Evolutionary conservation across 2,888 invertebrate species (phyloP).

Genomic region (Morinoia aosen): DNA sequence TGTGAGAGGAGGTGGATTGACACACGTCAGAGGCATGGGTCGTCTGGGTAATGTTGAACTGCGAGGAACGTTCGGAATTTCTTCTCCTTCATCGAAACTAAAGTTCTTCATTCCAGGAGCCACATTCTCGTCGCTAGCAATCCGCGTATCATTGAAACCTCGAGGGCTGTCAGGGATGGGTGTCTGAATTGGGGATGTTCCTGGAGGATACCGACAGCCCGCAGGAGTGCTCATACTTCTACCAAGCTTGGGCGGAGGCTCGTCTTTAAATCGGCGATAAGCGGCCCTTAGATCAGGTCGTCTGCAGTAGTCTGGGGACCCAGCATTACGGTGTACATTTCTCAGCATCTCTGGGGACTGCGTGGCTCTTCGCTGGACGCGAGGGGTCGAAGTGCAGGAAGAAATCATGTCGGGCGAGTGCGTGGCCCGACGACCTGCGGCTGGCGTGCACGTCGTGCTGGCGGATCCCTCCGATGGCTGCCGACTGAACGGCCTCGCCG

Average conservation of each 20-base stretch:
- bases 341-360: slow-evolving; percentile 16
- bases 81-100: not conserved
- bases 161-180: not conserved
- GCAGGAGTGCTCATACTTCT: slow-evolving; percentile 31
- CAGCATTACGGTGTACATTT: not conserved
- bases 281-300: not conserved
- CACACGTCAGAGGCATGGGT: slow-evolving; percentile 33
- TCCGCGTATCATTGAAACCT: not conserved
- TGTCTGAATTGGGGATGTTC: not conserved
- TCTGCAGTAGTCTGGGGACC: not conserved
- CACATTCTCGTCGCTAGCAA: slow-evolving; percentile 29
- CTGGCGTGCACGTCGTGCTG: slow-evolving; percentile 8
- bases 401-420: slow-evolving; percentile 30
- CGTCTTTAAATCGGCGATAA: not conserved
- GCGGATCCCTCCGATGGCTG: not conserved
- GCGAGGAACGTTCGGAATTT: not conserved
- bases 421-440: slow-evolving; percentile 15
- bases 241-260: slow-evolving; percentile 29
- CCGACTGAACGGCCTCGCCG: not conserved
- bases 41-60: slow-evolving; percentile 34
- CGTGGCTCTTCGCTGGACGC: not conserved
- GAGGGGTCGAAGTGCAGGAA: slow-evolving; percentile 15
- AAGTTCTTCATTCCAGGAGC: not conserved
- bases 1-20: not conserved
- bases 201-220: slow-evolving; percentile 33